These are phyloP conservation scores for Fissipunctia ypsillon DNA, from an alignment of 2,888 invertebrate genomes.

Conservation along the genomic window DNA sequence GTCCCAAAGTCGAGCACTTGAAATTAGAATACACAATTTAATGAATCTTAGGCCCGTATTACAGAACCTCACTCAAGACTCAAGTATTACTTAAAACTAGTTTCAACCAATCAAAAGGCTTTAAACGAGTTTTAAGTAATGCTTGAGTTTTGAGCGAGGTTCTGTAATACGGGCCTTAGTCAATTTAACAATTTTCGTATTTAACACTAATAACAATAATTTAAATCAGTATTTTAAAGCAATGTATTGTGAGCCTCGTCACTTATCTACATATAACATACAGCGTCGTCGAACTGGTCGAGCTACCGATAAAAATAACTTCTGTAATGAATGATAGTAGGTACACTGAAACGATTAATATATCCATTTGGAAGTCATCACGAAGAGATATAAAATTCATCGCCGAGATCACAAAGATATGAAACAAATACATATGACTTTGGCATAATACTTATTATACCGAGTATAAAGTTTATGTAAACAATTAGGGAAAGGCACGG, in stretches of 20 bases:
- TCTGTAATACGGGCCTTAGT: too few species aligned
- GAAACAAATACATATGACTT: constrained; percentile 36
- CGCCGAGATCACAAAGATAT: constrained; percentile 56
- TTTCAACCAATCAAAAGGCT: too few species aligned
- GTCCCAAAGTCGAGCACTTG: constrained; percentile 41
- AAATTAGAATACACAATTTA: constrained; percentile 31
- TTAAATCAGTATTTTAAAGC: constrained; percentile 58
- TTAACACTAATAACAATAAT: constrained; percentile 51
- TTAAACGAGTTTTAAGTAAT: too few species aligned
- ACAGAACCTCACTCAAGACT: too few species aligned
- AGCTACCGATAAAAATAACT: constrained; percentile 43
- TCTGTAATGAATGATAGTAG: constrained; percentile 30
- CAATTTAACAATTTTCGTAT: constrained; percentile 33
- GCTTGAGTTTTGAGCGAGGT: too few species aligned
- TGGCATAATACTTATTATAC: constrained; percentile 47
- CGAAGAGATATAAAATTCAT: constrained; percentile 43
- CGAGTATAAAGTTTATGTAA: constrained; percentile 25
- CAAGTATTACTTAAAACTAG: too few species aligned
- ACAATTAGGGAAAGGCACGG: constrained; percentile 52
- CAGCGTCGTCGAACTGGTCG: constrained; percentile 29
- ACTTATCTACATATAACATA: constrained; percentile 50
- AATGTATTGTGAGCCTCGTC: constrained; percentile 59
- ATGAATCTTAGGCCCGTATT: too few species aligned
- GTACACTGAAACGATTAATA: constrained; percentile 31
- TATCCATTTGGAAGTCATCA: constrained; percentile 56